phyloP scores from a whole-genome alignment of 2,113 vertebrate species.

The Ibidorhyncha struthersii region DNA sequence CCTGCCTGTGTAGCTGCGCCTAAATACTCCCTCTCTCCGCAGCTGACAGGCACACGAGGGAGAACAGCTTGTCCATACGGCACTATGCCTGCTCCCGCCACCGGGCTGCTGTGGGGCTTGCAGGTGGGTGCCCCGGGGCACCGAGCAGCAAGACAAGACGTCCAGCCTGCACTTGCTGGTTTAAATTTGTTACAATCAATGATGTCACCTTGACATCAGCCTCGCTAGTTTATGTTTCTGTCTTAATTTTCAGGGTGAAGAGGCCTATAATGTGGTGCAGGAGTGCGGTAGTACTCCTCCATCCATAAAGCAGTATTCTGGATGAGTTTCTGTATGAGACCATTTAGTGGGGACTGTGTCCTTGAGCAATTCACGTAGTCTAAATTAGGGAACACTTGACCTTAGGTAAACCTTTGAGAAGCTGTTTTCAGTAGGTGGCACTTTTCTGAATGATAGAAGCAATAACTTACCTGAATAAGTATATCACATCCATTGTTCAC shows the following conservation, averaged over 20 bases:
- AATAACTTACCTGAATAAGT: neutral
- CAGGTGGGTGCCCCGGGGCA: neutral
- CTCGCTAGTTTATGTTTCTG: neutral
- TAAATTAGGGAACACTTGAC: neutral
- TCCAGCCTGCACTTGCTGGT: neutral
- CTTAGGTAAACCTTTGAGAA: neutral
- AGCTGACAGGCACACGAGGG: neutral
- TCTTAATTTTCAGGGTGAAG: neutral
- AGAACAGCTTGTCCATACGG: neutral
- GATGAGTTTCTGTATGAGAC: neutral
- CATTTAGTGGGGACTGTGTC: neutral
- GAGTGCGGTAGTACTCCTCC: neutral
- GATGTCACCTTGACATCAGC: neutral
- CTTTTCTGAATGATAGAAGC: neutral
- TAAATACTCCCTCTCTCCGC: neutral
- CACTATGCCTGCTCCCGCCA: neutral
- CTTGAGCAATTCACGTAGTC: neutral
- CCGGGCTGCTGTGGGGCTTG: neutral
- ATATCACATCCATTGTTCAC: neutral
- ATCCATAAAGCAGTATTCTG: neutral
- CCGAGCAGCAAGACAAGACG: neutral
- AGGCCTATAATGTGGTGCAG: neutral
- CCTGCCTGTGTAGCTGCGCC: neutral
- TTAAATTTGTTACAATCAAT: neutral
- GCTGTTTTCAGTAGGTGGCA: neutral